Evolutionary conservation across 2,797 vertebrate species (phyloP).

Genomic region (Mionectes olivaceus): DNA sequence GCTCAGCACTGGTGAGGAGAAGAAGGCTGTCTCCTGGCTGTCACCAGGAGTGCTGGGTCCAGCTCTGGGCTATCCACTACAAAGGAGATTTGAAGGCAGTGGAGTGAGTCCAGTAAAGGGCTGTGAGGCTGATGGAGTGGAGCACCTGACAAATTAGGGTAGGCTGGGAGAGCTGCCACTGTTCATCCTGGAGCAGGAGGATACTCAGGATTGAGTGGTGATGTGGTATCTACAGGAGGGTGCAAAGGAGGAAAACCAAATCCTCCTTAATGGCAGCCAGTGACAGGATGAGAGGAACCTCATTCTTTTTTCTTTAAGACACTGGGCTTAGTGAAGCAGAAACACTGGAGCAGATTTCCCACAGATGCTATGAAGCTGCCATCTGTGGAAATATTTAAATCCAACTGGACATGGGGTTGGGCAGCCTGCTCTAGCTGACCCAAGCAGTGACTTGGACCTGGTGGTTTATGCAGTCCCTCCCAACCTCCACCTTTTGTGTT

Average conservation of each 20-base stretch:
- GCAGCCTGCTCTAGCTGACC: neutral
- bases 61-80: neutral
- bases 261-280: neutral
- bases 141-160: neutral
- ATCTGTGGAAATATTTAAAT: neutral
- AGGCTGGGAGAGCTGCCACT: neutral
- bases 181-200: neutral
- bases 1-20: accelerated
- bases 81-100: neutral
- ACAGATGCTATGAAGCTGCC: neutral
- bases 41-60: neutral
- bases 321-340: neutral
- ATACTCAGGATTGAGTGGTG: neutral
- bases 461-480: neutral
- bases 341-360: neutral
- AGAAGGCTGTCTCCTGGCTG: too few species aligned
- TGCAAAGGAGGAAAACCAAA: neutral
- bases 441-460: neutral
- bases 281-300: neutral
- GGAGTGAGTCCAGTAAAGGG: neutral
- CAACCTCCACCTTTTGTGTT: neutral
- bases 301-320: neutral
- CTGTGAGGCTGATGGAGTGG: neutral
- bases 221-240: neutral
- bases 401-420: accelerated